Conservation (phyloP, 2,113 vertebrate species). For the Galeopterus variegatus region DNA sequence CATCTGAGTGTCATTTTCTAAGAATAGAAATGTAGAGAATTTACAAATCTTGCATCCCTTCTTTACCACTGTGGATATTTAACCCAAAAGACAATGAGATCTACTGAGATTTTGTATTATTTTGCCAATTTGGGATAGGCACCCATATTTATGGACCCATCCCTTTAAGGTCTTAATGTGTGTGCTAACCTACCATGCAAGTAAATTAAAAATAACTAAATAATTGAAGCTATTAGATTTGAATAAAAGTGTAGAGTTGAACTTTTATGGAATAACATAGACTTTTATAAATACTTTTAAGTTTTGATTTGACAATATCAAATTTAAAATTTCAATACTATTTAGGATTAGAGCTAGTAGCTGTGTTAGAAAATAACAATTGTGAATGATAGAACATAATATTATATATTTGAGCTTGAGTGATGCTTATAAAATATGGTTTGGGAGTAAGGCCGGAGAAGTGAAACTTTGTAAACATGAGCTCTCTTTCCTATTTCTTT, state of each 20-base stretch:
- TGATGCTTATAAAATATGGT: conserved; percentile 18
- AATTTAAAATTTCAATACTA: not conserved
- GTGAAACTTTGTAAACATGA: not conserved
- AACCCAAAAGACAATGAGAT: not conserved
- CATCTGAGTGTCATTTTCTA: conserved; percentile 54
- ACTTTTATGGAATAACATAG: conserved; percentile 5
- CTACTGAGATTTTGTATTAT: not conserved
- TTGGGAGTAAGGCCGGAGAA: not conserved
- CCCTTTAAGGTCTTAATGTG: not conserved
- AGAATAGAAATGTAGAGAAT: conserved; percentile 38
- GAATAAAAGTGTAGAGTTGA: not conserved
- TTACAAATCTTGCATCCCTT: not conserved
- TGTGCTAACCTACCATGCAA: not conserved
- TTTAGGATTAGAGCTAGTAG: conserved; percentile 1
- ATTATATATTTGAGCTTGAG: conserved; percentile 26
- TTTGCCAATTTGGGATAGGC: not conserved
- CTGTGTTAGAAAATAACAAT: conserved; percentile 19
- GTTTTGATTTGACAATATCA: not conserved
- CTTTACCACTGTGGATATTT: not conserved
- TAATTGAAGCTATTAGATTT: conserved; percentile 28
- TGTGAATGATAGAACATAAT: not conserved
- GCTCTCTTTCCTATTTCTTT: not conserved
- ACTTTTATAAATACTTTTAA: not conserved
- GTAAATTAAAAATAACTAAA: conserved; percentile 34
- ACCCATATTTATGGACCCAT: not conserved